Percentiles rank a stretch among this genome's conserved stretches.
These are phyloP conservation scores for Acanthopagrus latus DNA, from an alignment of 2,797 vertebrate species.

Conservation along the genomic window DNA sequence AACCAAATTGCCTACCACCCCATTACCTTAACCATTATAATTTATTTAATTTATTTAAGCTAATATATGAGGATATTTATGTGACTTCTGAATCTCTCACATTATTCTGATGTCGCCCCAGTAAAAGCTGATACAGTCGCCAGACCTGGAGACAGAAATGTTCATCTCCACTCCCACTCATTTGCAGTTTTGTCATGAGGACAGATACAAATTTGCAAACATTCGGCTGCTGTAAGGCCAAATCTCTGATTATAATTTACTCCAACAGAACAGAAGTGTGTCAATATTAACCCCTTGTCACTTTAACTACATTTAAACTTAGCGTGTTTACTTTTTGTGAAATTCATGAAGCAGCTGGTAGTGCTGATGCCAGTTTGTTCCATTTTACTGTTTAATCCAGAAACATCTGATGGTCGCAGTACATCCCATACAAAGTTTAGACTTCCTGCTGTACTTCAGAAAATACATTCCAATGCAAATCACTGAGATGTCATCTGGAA, in stretches of 20 bases:
- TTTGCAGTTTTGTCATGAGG: neutral
- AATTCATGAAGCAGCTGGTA: neutral
- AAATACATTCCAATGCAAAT: slow-evolving; percentile 42
- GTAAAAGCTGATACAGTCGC: neutral
- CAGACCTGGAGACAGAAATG: neutral
- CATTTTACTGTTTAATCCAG: slow-evolving; percentile 9
- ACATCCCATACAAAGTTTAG: slow-evolving; percentile 7
- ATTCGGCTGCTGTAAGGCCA: slow-evolving; percentile 2
- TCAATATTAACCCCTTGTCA: neutral
- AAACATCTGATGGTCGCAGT: slow-evolving; percentile 6
- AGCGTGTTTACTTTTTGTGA: neutral
- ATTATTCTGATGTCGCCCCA: neutral
- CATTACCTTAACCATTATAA: neutral
- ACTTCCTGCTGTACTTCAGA: neutral
- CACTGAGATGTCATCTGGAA: slow-evolving; percentile 18
- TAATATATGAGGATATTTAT: neutral
- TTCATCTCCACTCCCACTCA: neutral
- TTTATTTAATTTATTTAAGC: neutral
- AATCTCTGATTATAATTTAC: neutral
- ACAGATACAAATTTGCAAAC: slow-evolving; percentile 18
- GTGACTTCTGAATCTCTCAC: neutral
- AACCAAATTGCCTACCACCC: neutral
- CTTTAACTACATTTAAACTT: neutral
- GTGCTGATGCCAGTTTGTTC: slow-evolving; percentile 20
- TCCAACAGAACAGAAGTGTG: neutral